Evolutionary conservation across 2,797 vertebrate species (phyloP).

Genomic region (Alca torda): DNA sequence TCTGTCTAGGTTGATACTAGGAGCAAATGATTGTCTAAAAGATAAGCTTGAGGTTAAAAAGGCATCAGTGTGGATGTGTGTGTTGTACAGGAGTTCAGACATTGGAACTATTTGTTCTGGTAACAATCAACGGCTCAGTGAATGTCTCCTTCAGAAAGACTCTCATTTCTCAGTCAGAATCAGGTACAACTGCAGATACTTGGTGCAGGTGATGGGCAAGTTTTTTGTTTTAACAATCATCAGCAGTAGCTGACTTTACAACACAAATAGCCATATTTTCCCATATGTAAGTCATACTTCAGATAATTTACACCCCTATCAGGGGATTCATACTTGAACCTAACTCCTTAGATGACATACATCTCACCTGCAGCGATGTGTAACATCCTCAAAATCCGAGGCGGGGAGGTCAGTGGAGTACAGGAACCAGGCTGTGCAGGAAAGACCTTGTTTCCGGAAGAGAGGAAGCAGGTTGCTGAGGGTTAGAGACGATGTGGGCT

Average conservation of each 20-base stretch:
- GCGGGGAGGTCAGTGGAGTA: neutral
- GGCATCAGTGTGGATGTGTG: neutral
- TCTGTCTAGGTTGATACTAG: neutral
- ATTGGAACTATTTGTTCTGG: neutral
- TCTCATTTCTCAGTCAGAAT: neutral
- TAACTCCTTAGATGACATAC: neutral
- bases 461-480: conserved; percentile 11
- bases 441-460: conserved; percentile 11
- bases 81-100: neutral
- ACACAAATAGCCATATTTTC: neutral
- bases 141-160: neutral
- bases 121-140: neutral
- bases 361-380: neutral
- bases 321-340: neutral
- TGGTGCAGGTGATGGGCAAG: neutral
- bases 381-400: neutral
- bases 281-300: neutral
- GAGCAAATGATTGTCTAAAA: conserved; percentile 22
- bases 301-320: neutral
- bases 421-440: neutral
- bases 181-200: neutral
- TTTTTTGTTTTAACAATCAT: neutral
- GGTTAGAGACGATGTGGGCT: neutral
- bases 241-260: neutral
- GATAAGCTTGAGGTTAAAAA: conserved; percentile 32